Evolutionary conservation across 2,797 vertebrate species (phyloP).

Genomic region (Thripadectes ignobilis): DNA sequence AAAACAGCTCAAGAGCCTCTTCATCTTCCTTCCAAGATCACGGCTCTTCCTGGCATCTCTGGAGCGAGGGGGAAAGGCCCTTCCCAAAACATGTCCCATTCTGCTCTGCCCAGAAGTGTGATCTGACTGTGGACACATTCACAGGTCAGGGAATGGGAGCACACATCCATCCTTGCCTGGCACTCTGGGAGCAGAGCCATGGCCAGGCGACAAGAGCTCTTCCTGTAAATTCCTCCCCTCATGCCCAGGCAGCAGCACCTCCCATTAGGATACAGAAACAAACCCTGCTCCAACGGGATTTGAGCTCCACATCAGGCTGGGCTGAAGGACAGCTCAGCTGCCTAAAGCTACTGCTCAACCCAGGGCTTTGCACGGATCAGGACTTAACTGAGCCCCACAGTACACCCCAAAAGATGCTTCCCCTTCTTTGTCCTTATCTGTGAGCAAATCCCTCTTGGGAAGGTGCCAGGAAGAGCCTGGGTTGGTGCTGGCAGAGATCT

Average conservation of each 20-base stretch:
- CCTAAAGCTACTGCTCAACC: not conserved
- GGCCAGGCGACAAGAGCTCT: not conserved
- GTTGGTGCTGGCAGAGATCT: not conserved
- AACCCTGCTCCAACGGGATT: not conserved
- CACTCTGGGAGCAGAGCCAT: not conserved
- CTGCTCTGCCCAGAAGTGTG: not conserved
- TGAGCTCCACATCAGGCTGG: not conserved
- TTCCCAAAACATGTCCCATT: rapidly evolving
- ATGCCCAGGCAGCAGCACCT: not conserved
- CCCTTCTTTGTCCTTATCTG: not conserved
- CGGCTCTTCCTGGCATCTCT: not conserved
- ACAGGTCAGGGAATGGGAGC: not conserved
- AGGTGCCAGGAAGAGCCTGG: not conserved
- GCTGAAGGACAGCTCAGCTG: not conserved
- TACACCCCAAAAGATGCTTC: not conserved
- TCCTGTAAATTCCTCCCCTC: not conserved
- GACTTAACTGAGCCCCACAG: not conserved
- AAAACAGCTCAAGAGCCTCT: not conserved
- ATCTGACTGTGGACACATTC: not conserved
- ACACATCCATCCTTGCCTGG: not conserved
- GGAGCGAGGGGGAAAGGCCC: not conserved
- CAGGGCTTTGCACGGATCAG: rapidly evolving
- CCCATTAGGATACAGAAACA: not conserved
- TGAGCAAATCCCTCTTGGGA: not conserved
- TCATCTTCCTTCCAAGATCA: not conserved